Conservation (phyloP, 92 coral and sea anemone species). For the Plumapathes pennacea region DNA sequence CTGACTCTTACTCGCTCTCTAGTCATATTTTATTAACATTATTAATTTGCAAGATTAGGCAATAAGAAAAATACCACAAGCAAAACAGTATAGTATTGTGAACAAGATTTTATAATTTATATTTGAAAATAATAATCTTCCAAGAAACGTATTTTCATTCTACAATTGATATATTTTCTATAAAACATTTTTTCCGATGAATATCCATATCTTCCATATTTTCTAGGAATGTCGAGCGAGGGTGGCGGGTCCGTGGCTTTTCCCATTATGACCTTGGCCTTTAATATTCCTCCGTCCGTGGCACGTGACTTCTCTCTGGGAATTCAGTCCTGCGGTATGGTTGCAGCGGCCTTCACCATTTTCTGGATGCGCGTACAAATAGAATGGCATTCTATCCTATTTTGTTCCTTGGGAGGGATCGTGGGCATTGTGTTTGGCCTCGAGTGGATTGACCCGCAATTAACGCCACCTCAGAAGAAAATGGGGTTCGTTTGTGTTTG, state of each 20-base stretch:
- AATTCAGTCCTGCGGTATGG: constrained; percentile 90
- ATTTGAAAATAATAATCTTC: too few species aligned
- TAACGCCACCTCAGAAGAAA: constrained; percentile 83
- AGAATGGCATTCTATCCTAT: constrained; percentile 72
- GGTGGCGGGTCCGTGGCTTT: constrained; percentile 88
- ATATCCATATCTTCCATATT: too few species aligned
- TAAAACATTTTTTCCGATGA: too few species aligned
- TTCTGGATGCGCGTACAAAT: constrained; percentile 85
- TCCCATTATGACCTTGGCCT: constrained; percentile 87
- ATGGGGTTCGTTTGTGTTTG: constrained; percentile 88
- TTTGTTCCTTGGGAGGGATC: constrained; percentile 71
- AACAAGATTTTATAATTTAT: too few species aligned
- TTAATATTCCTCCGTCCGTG: constrained; percentile 58
- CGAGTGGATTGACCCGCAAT: constrained; percentile 75
- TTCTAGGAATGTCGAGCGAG: constrained; percentile 84
- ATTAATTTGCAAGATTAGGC: too few species aligned
- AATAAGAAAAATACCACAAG: too few species aligned
- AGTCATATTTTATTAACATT: too few species aligned
- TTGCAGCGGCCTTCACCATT: constrained; percentile 81
- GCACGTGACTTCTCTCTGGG: constrained; percentile 86
- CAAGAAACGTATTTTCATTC: too few species aligned
- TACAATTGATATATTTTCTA: too few species aligned
- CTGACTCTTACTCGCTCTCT: too few species aligned
- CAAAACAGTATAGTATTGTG: too few species aligned
- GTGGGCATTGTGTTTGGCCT: constrained; percentile 74